A percentile compares a stretch with the other conserved stretches of the same genome.
These are phyloP conservation scores for Conus ventricosus DNA, from an alignment of 1,140 invertebrate genomes.

Conservation along the genomic window DNA sequence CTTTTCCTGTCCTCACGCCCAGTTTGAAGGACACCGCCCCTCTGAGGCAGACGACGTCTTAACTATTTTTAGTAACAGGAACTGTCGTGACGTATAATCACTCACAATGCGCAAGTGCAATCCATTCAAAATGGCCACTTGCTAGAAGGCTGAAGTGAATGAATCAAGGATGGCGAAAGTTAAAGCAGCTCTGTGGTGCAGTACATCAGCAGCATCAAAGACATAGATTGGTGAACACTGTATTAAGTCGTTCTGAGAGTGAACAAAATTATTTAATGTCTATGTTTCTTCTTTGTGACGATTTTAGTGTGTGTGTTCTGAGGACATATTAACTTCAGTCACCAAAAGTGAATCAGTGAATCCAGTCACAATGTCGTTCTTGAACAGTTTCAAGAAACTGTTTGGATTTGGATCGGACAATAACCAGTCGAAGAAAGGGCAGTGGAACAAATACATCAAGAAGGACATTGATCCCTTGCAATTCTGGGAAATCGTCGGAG, in stretches of 20 bases:
- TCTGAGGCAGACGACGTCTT: neutral
- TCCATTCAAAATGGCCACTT: conserved; percentile 40
- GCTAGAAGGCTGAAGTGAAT: neutral
- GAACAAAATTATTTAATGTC: neutral
- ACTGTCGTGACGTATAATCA: conserved; percentile 37
- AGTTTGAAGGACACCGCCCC: conserved; percentile 3
- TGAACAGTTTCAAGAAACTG: conserved; percentile 95
- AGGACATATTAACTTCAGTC: too few relatives aligned
- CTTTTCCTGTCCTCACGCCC: neutral
- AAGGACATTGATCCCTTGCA: conserved; percentile 86
- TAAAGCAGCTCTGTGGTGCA: neutral
- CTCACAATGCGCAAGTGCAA: conserved; percentile 34
- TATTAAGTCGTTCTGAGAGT: neutral
- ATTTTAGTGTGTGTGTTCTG: neutral
- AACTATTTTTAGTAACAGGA: conserved; percentile 50
- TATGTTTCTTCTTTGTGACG: neutral
- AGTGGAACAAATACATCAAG: conserved; percentile 66
- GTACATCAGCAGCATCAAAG: neutral
- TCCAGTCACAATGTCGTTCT: conserved; percentile 86
- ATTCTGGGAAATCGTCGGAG: conserved; percentile 96
- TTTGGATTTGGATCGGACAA: conserved; percentile 81
- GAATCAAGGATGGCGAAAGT: conserved; percentile 29
- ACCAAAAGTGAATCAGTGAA: neutral
- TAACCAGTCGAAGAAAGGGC: conserved; percentile 77
- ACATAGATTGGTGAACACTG: neutral